Evolutionary conservation across 2,797 vertebrate genomes (phyloP).

Genomic region (Anguilla marmorata): DNA sequence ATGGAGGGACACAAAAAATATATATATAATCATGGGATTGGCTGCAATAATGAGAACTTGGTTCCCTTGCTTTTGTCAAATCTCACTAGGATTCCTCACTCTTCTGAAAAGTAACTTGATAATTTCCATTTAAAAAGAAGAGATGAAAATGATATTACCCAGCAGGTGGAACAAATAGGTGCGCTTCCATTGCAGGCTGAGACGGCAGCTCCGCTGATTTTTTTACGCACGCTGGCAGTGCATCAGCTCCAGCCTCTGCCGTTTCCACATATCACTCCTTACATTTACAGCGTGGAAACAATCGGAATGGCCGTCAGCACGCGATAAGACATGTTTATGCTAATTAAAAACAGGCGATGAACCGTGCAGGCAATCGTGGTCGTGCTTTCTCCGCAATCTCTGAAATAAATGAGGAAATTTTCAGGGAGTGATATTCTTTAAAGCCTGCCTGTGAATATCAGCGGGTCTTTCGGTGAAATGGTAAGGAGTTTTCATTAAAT

Average conservation of each 20-base stretch:
- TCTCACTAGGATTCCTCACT: background rate
- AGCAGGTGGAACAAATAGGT: slow-evolving; percentile 9
- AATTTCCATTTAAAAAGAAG: background rate
- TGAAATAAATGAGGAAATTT: background rate
- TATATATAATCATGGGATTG: background rate
- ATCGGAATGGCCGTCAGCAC: slow-evolving; percentile 25
- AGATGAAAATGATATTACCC: background rate
- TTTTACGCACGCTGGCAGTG: background rate
- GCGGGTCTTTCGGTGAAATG: background rate
- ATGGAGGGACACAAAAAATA: background rate
- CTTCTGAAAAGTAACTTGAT: background rate
- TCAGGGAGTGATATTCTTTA: slow-evolving; percentile 24
- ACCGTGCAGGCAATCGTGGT: slow-evolving; percentile 18
- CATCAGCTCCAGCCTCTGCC: background rate
- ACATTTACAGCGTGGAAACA: slow-evolving; percentile 4
- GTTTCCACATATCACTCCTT: background rate
- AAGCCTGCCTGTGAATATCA: background rate
- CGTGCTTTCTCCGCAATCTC: background rate
- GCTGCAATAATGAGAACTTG: background rate
- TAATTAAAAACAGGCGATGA: slow-evolving; percentile 39
- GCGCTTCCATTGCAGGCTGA: background rate
- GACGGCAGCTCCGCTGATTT: background rate
- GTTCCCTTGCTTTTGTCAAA: background rate
- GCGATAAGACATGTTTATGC: slow-evolving; percentile 31
- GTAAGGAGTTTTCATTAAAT: slow-evolving; percentile 13